Evolutionary conservation across 2,888 invertebrate species (phyloP).

Genomic region (Drosophila ustulata): DNA sequence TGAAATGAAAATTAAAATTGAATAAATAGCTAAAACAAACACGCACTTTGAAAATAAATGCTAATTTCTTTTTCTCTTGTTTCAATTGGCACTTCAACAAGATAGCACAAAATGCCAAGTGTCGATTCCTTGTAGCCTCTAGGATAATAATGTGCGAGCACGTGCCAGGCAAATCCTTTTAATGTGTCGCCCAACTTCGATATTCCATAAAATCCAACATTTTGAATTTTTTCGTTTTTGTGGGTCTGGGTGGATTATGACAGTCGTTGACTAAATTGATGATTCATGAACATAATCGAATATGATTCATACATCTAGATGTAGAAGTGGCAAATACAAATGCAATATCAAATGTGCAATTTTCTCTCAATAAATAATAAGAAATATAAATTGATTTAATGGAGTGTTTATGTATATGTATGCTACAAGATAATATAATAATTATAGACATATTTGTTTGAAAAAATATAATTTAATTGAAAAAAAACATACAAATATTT

Average conservation of each 20-base stretch:
- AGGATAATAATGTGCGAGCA: constrained; percentile 40
- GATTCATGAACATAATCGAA: background rate
- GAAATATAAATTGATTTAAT: background rate
- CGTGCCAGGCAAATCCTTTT: constrained; percentile 76
- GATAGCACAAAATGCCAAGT: constrained; percentile 29
- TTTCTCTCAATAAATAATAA: too few relatives aligned
- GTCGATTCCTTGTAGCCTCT: constrained; percentile 23
- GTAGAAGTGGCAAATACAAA: too few relatives aligned
- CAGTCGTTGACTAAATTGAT: constrained; percentile 14
- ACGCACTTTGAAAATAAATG: constrained; percentile 71
- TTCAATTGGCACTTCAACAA: constrained; percentile 51
- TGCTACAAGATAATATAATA: too few relatives aligned
- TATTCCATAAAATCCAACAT: constrained; percentile 38
- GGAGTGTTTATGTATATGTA: background rate
- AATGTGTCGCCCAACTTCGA: constrained; percentile 72
- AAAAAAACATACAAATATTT: too few relatives aligned
- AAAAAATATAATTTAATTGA: too few relatives aligned
- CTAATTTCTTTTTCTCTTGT: constrained; percentile 65
- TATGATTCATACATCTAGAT: background rate
- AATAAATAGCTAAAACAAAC: constrained; percentile 78
- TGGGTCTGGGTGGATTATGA: constrained; percentile 28
- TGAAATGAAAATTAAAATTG: constrained; percentile 60
- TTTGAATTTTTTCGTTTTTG: constrained; percentile 9
- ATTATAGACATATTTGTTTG: too few relatives aligned
- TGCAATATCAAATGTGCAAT: background rate